Evolutionary conservation across 1,140 invertebrate genomes (phyloP).

Genomic region (Harlomillsia oculata): DNA sequence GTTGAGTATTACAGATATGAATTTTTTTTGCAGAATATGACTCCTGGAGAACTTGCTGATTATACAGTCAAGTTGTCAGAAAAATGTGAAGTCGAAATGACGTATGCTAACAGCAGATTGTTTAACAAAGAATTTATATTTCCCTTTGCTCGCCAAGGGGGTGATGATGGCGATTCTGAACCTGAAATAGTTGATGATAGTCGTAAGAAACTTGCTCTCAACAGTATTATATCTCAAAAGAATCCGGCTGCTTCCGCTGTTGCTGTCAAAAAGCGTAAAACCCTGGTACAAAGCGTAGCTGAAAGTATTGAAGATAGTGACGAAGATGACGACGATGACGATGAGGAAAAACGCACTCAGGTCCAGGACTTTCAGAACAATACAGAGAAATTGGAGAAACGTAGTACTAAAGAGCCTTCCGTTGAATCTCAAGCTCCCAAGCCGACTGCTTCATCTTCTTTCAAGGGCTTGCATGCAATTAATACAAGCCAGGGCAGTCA

Average conservation of each 20-base stretch:
- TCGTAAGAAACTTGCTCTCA: background rate
- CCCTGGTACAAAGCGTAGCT: background rate
- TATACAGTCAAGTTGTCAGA: background rate
- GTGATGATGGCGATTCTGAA: background rate
- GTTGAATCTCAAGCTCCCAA: no score
- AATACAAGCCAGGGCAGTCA: no score
- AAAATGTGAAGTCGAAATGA: no score
- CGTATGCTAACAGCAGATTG: no score
- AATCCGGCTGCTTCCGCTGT: background rate
- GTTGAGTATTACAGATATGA: no score
- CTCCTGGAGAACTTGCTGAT: slow-evolving; percentile 7
- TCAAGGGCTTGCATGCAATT: no score
- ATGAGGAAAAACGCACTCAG: no score
- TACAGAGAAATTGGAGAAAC: no score
- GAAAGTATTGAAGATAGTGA: background rate
- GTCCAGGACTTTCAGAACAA: no score
- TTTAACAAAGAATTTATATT: slow-evolving; percentile 4
- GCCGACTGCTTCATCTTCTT: no score
- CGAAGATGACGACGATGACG: background rate
- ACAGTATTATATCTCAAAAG: background rate
- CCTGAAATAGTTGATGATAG: background rate
- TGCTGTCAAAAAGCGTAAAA: background rate
- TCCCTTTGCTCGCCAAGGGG: background rate
- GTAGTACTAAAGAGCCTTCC: no score
- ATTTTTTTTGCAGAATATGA: slow-evolving; percentile 20